Percentiles rank a stretch among this genome's conserved stretches.
These are phyloP conservation scores for Hemicrepidius hirtus DNA, from an alignment of 2,888 invertebrate species.

Conservation along the genomic window DNA sequence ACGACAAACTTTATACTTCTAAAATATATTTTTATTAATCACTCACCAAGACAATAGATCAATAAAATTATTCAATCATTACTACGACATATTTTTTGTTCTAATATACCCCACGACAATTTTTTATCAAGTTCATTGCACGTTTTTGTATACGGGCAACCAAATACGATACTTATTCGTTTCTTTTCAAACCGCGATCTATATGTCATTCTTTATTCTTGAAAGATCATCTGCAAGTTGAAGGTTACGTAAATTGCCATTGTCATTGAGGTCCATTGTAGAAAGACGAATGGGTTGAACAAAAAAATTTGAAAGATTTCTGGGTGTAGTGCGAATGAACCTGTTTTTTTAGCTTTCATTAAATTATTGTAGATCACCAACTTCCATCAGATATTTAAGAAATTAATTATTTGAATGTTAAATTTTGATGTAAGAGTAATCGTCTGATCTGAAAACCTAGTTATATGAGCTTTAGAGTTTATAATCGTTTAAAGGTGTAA, in stretches of 20 bases:
- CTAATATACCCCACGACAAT: neutral
- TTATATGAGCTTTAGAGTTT: no score
- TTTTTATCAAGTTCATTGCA: no score
- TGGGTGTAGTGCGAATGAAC: neutral
- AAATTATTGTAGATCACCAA: no score
- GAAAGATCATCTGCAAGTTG: constrained; percentile 32
- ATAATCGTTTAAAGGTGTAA: no score
- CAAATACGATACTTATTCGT: neutral
- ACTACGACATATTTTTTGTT: neutral
- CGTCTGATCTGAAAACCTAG: no score
- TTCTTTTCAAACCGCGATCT: neutral
- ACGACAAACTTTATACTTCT: no score
- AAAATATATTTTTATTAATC: no score
- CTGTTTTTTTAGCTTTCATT: no score
- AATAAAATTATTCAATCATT: neutral
- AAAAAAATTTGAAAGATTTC: neutral
- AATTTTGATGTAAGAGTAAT: no score
- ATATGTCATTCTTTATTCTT: constrained; percentile 14
- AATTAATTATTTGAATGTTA: no score
- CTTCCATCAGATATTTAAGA: no score
- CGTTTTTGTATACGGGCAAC: neutral
- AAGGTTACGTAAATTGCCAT: constrained; percentile 40
- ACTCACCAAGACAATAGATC: no score
- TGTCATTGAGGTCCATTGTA: constrained; percentile 27
- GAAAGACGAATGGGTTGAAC: constrained; percentile 45